Evolutionary conservation across 2,888 invertebrate genomes (phyloP), one percentile per base, ranked within the genome.

Genomic region (Caenorhabditis uteleia): DNA sequence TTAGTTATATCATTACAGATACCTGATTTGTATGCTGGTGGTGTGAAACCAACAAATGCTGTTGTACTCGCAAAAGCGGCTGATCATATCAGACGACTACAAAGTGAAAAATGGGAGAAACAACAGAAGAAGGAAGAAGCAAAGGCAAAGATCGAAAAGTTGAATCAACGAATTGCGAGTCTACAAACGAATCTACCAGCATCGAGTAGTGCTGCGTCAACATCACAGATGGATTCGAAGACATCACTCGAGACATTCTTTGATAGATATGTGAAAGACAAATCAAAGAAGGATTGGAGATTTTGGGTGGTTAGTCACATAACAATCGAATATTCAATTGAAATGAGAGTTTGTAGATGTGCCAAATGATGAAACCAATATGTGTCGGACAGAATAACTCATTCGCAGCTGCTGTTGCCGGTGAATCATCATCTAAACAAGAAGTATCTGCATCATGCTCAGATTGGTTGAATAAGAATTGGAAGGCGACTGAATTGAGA

Each of bases 1-100:
- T n/a, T n/a, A n/a, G n/a, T n/a, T n/a, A n/a, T n/a, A n/a, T n/a
- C n/a, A n/a, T 44, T 21, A 8, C 58, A 77, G 73, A 62, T 75
- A 25, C 83, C 83, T 8, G 75, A 76, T 42, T 54, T 83, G 10
- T 72, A 78, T 23, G 70, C 79, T 44, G 75, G 76, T 10, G 82
- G 80, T 16, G 62, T 78, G 4, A 82, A 83, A 57, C 74, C 75
- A 25, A 82, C 83, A 14, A 82, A 82, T 65, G 83, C 83, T 0
- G 79, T 80, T 4, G 80, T 82, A 8, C 68, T 82, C n/a, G 78
- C 78, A 29, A 76, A 79, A 44, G 77, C 81, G 7, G 80, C 75
- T 16, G 78, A 80, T 16, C 70, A 81, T 47, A 82, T 82, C 43
- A 60, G 78, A 25, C 34, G 58, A 4, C 62, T 82, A 27, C 47